Conservation (phyloP, 2,888 invertebrate species). For the Volucella inanis region DNA sequence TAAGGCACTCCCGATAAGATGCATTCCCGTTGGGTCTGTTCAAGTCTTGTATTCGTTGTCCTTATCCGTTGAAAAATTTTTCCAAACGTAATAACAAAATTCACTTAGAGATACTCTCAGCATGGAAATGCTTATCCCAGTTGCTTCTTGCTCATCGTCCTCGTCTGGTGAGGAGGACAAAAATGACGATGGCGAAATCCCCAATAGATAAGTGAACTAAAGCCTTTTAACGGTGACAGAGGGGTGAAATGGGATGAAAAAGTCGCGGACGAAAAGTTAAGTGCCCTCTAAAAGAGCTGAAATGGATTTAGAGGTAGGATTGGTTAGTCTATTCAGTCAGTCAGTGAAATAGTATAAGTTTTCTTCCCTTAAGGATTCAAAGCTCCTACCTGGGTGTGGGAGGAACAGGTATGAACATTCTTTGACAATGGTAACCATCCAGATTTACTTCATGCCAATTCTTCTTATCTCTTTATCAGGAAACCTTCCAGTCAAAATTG, state of each 20-base stretch:
- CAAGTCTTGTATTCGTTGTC: slow-evolving; percentile 29
- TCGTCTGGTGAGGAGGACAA: neutral
- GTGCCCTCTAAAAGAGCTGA: slow-evolving; percentile 48
- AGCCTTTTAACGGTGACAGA: slow-evolving; percentile 54
- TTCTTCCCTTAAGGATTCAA: neutral
- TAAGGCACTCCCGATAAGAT: slow-evolving; percentile 19
- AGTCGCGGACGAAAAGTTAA: slow-evolving; percentile 59
- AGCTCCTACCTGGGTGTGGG: slow-evolving; percentile 16
- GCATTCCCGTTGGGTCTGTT: slow-evolving; percentile 22
- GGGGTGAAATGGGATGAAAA: slow-evolving; percentile 3
- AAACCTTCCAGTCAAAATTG: slow-evolving; percentile 12
- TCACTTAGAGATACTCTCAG: slow-evolving; percentile 66
- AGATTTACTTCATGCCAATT: slow-evolving; percentile 3
- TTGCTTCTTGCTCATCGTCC: slow-evolving; percentile 10
- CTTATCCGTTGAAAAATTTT: slow-evolving; percentile 51
- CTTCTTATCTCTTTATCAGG: slow-evolving; percentile 29
- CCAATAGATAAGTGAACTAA: slow-evolving; percentile 58
- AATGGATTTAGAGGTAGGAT: slow-evolving; percentile 11
- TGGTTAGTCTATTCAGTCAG: neutral
- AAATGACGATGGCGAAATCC: slow-evolving; percentile 31
- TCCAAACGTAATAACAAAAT: slow-evolving; percentile 67
- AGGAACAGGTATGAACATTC: neutral
- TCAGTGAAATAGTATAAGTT: slow-evolving; percentile 1
- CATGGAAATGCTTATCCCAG: slow-evolving; percentile 67
- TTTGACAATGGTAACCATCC: slow-evolving; percentile 59